Evolutionary conservation across 2,113 vertebrate species (phyloP), one percentile per base, ranked within the genome.

Genomic region (Notothenia coriiceps): DNA sequence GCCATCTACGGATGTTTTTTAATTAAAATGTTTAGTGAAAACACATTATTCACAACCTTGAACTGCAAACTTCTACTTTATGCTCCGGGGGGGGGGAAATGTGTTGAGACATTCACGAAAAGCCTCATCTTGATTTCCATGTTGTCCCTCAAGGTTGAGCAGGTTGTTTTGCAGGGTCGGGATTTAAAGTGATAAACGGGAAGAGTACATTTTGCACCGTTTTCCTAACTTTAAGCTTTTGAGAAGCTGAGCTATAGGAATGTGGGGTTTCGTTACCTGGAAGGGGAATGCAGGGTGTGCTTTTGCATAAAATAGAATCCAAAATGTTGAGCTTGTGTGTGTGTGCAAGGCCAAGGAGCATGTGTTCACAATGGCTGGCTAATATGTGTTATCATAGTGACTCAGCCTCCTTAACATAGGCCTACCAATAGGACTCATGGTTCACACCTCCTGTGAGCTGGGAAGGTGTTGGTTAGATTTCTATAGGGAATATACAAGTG

Each of bases 11-110:
- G 82, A 55, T 86, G 63, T 84, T 87, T 88, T 91, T 89, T 89
- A 87, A 91, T 89, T 91, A 86, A 92, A 92, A 87, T 87, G 82
- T 85, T 91, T 76, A 78, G 86, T 68, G 67, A 74, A 85, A 88
- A 88, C 88, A 88, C 82, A 87, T 89, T 87, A 87, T 90, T 89
- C 84, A 86, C 81, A 82, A 86, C 83, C 83, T 87, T 88, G 79
- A 65, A 84, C 64, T 77, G 74, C 63, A 56, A 88, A 88, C 85
- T 52, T 78, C 29, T 49, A 84, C 79, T 79, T 86, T 64, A 74
- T 83, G 81, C 80, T 56, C 72, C 62, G 17, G 47, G 49, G 56
- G 62, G 5, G 46, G 56, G 62, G 14, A 33, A 54, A 73, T 22
- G 67, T 72, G 71, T 62, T 67, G 61, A 69, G 66, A 79, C 59